A percentile compares a stretch with the other conserved stretches of the same genome.
phyloP scores from a whole-genome alignment of 2,113 vertebrate genomes.

The Cacatua alba region DNA sequence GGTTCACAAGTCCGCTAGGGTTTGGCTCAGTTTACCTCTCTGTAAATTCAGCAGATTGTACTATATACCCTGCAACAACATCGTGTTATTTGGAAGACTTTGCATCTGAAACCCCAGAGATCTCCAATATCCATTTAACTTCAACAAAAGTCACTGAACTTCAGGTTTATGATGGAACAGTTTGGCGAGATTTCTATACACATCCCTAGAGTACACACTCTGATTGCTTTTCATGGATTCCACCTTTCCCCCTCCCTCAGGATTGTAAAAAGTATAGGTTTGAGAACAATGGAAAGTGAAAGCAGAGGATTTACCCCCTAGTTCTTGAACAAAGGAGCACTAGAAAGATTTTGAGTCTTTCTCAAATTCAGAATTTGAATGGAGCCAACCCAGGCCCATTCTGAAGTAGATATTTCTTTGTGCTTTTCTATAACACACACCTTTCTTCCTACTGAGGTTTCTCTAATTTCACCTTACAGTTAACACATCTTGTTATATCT shows the following conservation, averaged over 20 bases:
- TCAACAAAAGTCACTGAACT: not conserved
- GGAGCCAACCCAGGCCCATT: not conserved
- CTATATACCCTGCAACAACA: not conserved
- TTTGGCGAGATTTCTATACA: not conserved
- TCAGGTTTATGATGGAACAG: not conserved
- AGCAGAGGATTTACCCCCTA: not conserved
- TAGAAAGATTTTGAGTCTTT: not conserved
- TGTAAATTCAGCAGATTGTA: not conserved
- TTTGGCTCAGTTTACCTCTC: not conserved
- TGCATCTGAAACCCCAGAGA: not conserved
- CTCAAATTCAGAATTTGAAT: not conserved
- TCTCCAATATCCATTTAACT: not conserved
- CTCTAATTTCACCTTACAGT: not conserved
- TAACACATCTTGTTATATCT: not conserved
- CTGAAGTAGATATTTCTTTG: not conserved
- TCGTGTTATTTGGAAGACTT: not conserved
- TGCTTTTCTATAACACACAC: not conserved
- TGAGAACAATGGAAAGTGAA: not conserved
- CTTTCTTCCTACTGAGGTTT: not conserved
- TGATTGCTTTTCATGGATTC: not conserved
- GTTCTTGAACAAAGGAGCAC: not conserved
- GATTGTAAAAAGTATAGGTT: not conserved
- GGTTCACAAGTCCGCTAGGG: not conserved
- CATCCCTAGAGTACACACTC: accelerated
- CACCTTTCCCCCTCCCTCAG: not conserved